Percentiles rank a stretch among this genome's conserved stretches.
phyloP scores from a whole-genome alignment of 2,797 vertebrate genomes.

The Acrossocheilus wenchowensis region DNA sequence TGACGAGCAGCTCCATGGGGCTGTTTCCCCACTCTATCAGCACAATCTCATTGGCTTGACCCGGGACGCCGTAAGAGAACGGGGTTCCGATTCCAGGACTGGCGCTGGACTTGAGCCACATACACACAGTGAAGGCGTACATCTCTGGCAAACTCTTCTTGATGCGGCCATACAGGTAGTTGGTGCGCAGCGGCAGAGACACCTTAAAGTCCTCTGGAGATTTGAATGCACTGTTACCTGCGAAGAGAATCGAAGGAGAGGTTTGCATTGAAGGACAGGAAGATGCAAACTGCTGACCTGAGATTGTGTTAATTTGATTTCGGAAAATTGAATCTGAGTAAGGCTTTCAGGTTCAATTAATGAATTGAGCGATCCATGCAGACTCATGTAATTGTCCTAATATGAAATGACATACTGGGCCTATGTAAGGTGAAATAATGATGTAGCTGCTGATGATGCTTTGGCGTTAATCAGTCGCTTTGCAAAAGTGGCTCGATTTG shows the following conservation, averaged over 20 bases:
- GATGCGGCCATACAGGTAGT: slow-evolving; percentile 95
- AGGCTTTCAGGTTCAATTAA: slow-evolving; percentile 11
- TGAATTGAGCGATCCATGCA: slow-evolving; percentile 2
- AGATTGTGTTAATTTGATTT: slow-evolving; percentile 13
- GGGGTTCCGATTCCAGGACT: slow-evolving; percentile 95
- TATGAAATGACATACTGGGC: slow-evolving; percentile 4
- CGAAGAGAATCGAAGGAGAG: slow-evolving; percentile 29
- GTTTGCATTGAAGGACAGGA: slow-evolving; percentile 1
- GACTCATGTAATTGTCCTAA: slow-evolving; percentile 7
- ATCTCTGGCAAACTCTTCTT: slow-evolving; percentile 97
- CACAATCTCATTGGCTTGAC: slow-evolving; percentile 97
- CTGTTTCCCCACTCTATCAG: slow-evolving; percentile 99
- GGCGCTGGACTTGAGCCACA: slow-evolving; percentile 95
- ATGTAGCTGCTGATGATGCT: slow-evolving; percentile 8
- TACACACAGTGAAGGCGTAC: slow-evolving; percentile 94
- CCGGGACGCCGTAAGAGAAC: slow-evolving; percentile 94
- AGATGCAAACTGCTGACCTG: slow-evolving; percentile 14
- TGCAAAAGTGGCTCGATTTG: slow-evolving; percentile 12
- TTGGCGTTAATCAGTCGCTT: slow-evolving; percentile 24
- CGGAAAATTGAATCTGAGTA: neutral
- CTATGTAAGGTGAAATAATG: slow-evolving; percentile 28
- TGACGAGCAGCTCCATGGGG: slow-evolving; percentile 95
- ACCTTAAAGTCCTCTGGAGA: slow-evolving; percentile 96
- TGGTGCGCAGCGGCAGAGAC: slow-evolving; percentile 92
- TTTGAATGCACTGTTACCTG: slow-evolving; percentile 94